Evolutionary conservation across 2,113 vertebrate genomes (phyloP), one percentile per base, ranked within the genome.

Genomic region (Gasterosteus nipponicus): DNA sequence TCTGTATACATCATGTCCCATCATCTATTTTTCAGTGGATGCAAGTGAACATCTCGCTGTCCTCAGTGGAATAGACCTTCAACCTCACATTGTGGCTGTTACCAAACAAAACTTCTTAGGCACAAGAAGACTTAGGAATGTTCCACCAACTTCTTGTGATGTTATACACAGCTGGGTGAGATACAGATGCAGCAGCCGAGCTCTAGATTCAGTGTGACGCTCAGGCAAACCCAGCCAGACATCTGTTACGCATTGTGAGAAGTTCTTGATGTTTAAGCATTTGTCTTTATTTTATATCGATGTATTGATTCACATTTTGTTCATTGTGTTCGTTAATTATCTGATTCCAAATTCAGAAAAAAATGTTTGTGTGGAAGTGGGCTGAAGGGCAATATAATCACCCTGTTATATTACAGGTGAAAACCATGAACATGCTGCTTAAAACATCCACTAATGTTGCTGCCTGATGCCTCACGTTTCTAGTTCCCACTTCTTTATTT

Each of bases 401-500:
- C 4, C 47, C 35, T 66, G 38, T 75, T 59, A 26, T 26, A 26
- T 19, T 63, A 2, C 26, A 15, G 51, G 49, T 59, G 35, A 59
- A 85, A 69, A 75, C 75, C 16, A 67, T 47, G 59, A 69, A 69
- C 77, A 60, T 49, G 38, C 33, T 73, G 56, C 46, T 10, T 71
- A 66, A 70, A 69, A 78, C 46, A 35, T 51, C 51, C 11, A 69
- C 38, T 58, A 59, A 59, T 42, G 56, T 59, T 29, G 49, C 51
- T 19, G 67, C 22, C 73, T 69, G 69, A 88, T 83, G 61, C 49
- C 73, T 8, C 56, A 58, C 73, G 33, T 76, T 47, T 61, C 75
- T 69, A 10, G 51, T 60, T 74, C 75, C 62, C 68, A 69, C 54
- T 60, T 71, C 61, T 53, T 74, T 54, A 88, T 78, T 80, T 72